These are phyloP conservation scores for Lonchura striata DNA, from an alignment of 2,113 vertebrate species.

Conservation along the genomic window DNA sequence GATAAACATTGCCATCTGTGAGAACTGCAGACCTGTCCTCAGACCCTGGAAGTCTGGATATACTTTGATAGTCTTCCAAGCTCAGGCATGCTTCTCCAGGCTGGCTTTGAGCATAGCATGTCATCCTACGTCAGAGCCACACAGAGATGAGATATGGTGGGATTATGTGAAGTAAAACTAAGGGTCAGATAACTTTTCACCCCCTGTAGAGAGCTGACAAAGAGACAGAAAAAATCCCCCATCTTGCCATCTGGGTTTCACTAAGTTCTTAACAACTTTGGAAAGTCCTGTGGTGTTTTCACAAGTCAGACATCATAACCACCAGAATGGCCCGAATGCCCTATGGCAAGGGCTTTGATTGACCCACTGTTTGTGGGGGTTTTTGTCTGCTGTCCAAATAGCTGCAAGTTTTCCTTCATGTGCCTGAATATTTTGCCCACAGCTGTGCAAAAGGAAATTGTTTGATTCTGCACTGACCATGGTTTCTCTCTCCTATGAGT, in stretches of 20 bases:
- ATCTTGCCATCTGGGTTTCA: not conserved
- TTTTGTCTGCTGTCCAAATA: not conserved
- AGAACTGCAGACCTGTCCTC: conserved; percentile 6
- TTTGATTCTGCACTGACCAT: fast-evolving
- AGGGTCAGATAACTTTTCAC: not conserved
- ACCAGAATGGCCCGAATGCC: not conserved
- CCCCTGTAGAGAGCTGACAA: not conserved
- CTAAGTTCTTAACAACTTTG: not conserved
- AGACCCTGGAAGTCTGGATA: not conserved
- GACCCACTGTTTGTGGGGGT: not conserved
- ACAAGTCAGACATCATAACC: not conserved
- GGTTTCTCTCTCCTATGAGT: not conserved
- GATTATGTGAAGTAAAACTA: not conserved
- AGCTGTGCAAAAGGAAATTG: not conserved
- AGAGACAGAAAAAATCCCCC: not conserved
- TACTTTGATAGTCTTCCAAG: not conserved
- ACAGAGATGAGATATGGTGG: not conserved
- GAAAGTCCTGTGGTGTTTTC: not conserved
- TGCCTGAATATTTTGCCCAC: not conserved
- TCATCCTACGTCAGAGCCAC: not conserved
- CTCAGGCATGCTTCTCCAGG: not conserved
- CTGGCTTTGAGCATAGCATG: not conserved
- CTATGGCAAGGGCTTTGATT: not conserved
- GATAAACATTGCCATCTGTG: conserved; percentile 18
- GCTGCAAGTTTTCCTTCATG: not conserved